phyloP scores from a whole-genome alignment of 2,888 invertebrate species.

The Parnassius smintheus region DNA sequence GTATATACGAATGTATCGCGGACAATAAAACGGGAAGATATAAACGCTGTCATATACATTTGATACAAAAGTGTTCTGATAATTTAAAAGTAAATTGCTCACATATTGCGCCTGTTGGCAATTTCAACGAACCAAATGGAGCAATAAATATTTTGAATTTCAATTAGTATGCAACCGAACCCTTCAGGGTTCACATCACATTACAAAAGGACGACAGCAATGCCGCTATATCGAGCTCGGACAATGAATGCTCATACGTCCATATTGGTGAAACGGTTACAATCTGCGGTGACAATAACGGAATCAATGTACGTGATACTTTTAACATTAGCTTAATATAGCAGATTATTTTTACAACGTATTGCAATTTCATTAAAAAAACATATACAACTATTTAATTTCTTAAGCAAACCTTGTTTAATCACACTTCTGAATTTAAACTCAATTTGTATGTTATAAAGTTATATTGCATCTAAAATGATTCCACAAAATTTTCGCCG shows the following conservation, averaged over 20 bases:
- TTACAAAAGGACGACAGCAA: slow-evolving; percentile 65
- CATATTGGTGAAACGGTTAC: slow-evolving; percentile 41
- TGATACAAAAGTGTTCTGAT: slow-evolving; percentile 17
- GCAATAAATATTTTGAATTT: slow-evolving; percentile 67
- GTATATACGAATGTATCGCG: neutral
- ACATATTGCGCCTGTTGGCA: slow-evolving; percentile 25
- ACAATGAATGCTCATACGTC: slow-evolving; percentile 59
- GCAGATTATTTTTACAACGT: too few relatives aligned
- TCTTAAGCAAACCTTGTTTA: too few relatives aligned
- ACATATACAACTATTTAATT: too few relatives aligned
- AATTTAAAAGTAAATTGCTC: slow-evolving; percentile 24
- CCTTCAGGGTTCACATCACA: slow-evolving; percentile 57
- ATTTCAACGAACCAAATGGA: slow-evolving; percentile 43
- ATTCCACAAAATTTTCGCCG: too few relatives aligned
- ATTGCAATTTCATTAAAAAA: too few relatives aligned
- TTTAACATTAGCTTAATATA: too few relatives aligned
- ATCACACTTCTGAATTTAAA: too few relatives aligned
- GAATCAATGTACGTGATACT: slow-evolving; percentile 11
- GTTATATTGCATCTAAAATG: too few relatives aligned
- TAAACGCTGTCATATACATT: slow-evolving; percentile 4
- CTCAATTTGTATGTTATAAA: too few relatives aligned
- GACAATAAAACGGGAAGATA: neutral
- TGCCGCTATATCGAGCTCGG: slow-evolving; percentile 47
- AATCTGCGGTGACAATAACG: slow-evolving; percentile 12
- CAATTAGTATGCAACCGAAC: slow-evolving; percentile 62